Percentiles rank a stretch among this genome's conserved stretches.
phyloP scores from a whole-genome alignment of 2,888 invertebrate species.

The Pteria penguin region DNA sequence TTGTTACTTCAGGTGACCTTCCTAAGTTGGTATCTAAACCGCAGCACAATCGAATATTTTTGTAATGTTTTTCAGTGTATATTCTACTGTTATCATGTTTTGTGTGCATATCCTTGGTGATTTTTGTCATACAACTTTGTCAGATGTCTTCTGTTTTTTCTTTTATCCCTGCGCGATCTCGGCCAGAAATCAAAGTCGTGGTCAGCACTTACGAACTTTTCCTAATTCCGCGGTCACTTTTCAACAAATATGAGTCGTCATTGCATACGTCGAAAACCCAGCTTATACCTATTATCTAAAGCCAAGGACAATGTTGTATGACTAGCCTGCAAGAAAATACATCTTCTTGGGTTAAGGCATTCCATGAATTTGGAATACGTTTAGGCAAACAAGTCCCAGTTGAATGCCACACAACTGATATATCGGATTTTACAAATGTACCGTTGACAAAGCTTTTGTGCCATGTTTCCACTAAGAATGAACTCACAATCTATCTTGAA shows the following conservation, averaged over 20 bases:
- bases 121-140: too few species aligned
- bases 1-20: too few species aligned
- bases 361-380: constrained; percentile 9
- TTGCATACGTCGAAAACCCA: constrained; percentile 13
- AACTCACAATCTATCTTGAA: constrained; percentile 14
- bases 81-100: too few species aligned
- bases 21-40: too few species aligned
- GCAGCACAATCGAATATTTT: too few species aligned
- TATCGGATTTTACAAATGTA: constrained; percentile 13
- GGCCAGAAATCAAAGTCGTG: constrained; percentile 25
- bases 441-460: constrained; percentile 14
- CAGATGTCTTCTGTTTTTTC: too few species aligned
- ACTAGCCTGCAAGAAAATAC: neutral
- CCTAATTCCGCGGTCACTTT: constrained; percentile 19
- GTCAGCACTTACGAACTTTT: constrained; percentile 21
- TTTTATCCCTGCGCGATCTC: constrained; percentile 5
- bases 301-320: neutral
- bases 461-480: constrained; percentile 20
- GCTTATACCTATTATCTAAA: constrained; percentile 17
- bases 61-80: too few species aligned
- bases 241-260: constrained; percentile 2
- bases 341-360: constrained; percentile 10
- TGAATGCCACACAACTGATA: constrained; percentile 19
- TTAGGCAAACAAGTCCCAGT: constrained; percentile 1
- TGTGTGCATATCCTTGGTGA: too few species aligned